Base-by-base conservation (phyloP, 1,140 invertebrate genomes). In the Yoshiicerus persimilis region DNA sequence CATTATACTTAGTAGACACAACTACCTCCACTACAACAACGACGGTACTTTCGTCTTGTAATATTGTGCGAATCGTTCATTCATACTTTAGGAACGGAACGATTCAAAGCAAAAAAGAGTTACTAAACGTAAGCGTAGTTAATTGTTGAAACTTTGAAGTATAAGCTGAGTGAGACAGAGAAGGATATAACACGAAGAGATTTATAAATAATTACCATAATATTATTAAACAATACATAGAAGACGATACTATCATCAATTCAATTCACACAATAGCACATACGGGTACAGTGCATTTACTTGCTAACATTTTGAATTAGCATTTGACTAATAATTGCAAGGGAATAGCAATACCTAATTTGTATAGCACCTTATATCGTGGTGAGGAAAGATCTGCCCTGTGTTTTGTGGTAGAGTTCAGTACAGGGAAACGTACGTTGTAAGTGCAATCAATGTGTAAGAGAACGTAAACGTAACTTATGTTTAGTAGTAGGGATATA, bases 1-100 rank as follows among this genome's bases (percentile, higher is more conserved):
- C 75, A 80, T 36, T 38, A 16, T 11, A 13, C 16, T 16, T n/a
- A 56, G 16, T 56, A 56, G 16, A 2, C 4, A n/a, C 20, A 11
- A 75, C 66, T 38, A 36, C 16, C 4, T 23, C 16, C 13, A 30
- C 25, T 70, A 36, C 30, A 34, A 39, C 38, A 13, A 39, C 23
- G 23, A 75, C 66, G 34, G 75, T 80, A 20, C n/a, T 34, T 32
- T 80, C 75, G 75, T 77, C 70, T 36, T 77, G 32, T 34, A n/a
- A 8, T 30, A 10, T 25, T 38, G 75, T 80, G 75, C 75, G 75
- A 80, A 80, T 80, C 75, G 32, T 80, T 80, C 75, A 80, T 80
- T 80, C 75, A 80, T 80, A 80, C 75, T 80, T 80, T 80, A 80
- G 75, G 75, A 80, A 77, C 11, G 70, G 70, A 77, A 80, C 75